Conservation (phyloP, 2,113 vertebrate species). For the Pithys albifrons region DNA sequence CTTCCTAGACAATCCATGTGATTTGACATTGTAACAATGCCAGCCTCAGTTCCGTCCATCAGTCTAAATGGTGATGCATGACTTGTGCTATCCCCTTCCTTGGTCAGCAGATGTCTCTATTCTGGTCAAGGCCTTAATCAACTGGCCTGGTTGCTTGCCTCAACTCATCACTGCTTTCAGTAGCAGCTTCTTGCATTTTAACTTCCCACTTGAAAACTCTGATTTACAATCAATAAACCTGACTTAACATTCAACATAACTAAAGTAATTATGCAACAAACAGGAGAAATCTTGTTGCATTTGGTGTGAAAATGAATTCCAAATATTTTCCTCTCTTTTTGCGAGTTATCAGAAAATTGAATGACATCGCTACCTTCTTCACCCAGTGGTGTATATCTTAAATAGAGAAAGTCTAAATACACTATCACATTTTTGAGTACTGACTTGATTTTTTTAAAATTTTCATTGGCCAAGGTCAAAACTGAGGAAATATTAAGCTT, state of each 20-base stretch:
- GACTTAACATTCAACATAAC: not conserved
- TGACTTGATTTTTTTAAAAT: not conserved
- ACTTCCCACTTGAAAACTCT: not conserved
- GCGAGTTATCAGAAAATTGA: not conserved
- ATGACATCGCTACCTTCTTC: not conserved
- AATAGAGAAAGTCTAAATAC: not conserved
- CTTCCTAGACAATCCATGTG: not conserved
- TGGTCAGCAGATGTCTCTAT: not conserved
- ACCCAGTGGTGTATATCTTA: not conserved
- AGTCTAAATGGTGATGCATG: rapidly evolving
- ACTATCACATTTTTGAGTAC: rapidly evolving
- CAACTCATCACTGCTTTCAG: not conserved
- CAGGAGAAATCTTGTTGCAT: not conserved
- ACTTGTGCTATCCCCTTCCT: not conserved
- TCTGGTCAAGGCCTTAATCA: not conserved
- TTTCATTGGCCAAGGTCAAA: not conserved
- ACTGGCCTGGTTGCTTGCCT: not conserved
- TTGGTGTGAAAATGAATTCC: not conserved
- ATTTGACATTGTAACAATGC: not conserved
- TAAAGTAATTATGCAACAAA: not conserved
- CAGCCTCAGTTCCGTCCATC: not conserved
- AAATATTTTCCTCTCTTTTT: not conserved
- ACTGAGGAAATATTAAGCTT: not conserved
- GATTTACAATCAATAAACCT: not conserved
- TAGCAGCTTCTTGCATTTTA: not conserved